Base-by-base conservation (phyloP, 2,888 invertebrate species). In the Lagria hirta region DNA sequence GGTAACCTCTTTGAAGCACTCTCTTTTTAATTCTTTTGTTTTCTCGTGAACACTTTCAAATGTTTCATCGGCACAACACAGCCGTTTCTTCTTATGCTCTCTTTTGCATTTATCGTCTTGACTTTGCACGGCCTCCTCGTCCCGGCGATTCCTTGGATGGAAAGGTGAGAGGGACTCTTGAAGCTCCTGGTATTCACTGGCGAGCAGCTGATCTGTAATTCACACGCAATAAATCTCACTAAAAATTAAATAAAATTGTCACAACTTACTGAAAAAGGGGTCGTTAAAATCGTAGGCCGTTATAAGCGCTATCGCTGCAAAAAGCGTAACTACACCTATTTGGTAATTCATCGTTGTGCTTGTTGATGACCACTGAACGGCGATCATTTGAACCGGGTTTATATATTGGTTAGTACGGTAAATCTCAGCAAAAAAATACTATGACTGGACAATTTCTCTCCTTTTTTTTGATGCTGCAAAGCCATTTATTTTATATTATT, bases 241-340 rank as follows among this genome's bases (percentile, higher is more conserved):
- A 20, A 34, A 14, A 22, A 35, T 43, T 22, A 12, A 28, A 20
- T 26, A 21, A 30, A 42, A 29, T 40, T 26, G 7, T 16, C 16
- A 17, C 16, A 42, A 65, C 68, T 68, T 60, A 69, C 69, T 70
- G 52, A 62, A 69, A 38, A 57, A 58, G n/a, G 59, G 45, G 51
- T 68, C 65, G 8, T 61, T 54, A 50, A 67, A 70, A 47, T 69
- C 57, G 51, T 68, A 69, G 24, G 62, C 62, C 22, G 46, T 22
- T 18, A 37, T 13, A 32, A 18, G 24, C 18, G 17, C 43, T 14
- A 30, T 24, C 17, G 15, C 24, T 26, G 24, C 21, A 37, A 43
- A 30, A 32, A 43, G 26, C 30, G 43, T 32, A 32, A 37, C 43
- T 20, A 29, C 36, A 30, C 15, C 29, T 29, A 43, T 37, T 37